Evolutionary conservation across 2,113 vertebrate genomes (phyloP), one percentile per base, ranked within the genome.

Genomic region (Lontra canadensis): DNA sequence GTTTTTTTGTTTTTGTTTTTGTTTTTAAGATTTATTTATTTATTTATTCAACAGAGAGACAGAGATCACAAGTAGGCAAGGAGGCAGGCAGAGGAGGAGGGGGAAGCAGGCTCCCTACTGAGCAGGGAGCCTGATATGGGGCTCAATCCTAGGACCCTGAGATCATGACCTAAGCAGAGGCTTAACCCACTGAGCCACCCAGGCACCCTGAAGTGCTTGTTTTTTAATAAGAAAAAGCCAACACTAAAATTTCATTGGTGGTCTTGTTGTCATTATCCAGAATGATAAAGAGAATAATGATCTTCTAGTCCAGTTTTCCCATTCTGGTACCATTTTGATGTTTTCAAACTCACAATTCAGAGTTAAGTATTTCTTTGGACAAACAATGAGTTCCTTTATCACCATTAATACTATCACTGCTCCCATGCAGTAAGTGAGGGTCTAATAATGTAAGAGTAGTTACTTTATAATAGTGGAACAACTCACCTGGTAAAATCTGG

Each of bases 301-400:
- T 34, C 12, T 95, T 9, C 6, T 23, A n/a, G 42, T 87, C 8
- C 7, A 80, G 1, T 67, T 90, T 95, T 92, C 14, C 29, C 61
- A 83, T 82, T 83, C 4, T 74, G 44, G 39, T 61, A 52, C 0
- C 6, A 87, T 52, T 89, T 89, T 89, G 73, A 81, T 92, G 36
- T 73, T 87, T 95, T 93, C 18, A 85, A 81, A 94, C 15, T 89
- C 85, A 71, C 12, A 94, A 59, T 59, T 83, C 15, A 95, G 12
- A 89, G 21, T 94, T 65, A 87, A 67, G 49, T 87, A 59, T 88
- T 86, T 82, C 36, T 88, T 67, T 85, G 4, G 23, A 78, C 71
- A 83, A 92, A 12, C 12, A 67, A 23, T 31, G 1, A 15, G 9
- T 86, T 94, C 0, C 4, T 44, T 85, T 52, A 52, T 89, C 12